Evolutionary conservation across 2,113 vertebrate species (phyloP).

Genomic region (Stomatorhinus ivindoensis): DNA sequence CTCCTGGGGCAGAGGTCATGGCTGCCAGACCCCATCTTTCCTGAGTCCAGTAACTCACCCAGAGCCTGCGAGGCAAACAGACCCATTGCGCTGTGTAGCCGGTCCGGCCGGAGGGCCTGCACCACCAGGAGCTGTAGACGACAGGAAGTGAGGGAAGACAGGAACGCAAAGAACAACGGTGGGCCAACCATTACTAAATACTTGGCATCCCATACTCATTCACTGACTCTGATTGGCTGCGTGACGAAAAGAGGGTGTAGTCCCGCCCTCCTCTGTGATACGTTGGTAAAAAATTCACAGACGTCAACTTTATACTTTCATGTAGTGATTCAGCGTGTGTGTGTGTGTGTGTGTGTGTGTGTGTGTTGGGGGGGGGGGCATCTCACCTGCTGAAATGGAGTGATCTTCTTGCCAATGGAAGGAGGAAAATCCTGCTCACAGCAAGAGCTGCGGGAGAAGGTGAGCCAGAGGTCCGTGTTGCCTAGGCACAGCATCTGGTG

Average conservation of each 20-base stretch:
- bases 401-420: conserved; percentile 72
- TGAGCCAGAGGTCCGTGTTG: conserved; percentile 75
- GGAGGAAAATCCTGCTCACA: conserved; percentile 90
- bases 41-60: conserved; percentile 60
- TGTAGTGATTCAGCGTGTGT: neutral
- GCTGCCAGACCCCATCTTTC: neutral
- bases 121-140: conserved; percentile 71
- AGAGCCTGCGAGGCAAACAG: conserved; percentile 76
- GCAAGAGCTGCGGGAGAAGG: conserved; percentile 75
- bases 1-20: neutral
- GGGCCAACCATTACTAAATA: neutral
- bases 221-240: neutral
- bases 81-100: conserved; percentile 83
- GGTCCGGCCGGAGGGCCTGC: conserved; percentile 83
- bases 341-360: neutral
- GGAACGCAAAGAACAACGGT: neutral
- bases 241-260: neutral
- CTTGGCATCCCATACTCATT: neutral
- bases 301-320: neutral
- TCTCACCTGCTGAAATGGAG: conserved; percentile 88
- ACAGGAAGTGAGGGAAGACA: neutral
- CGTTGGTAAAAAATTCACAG: neutral
- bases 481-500: conserved; percentile 79
- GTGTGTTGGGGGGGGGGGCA: conserved; percentile 19
- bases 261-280: neutral